Percentiles rank a stretch among this genome's conserved stretches.
Conservation (phyloP, 2,797 vertebrate genomes). For the Gila robusta region DNA sequence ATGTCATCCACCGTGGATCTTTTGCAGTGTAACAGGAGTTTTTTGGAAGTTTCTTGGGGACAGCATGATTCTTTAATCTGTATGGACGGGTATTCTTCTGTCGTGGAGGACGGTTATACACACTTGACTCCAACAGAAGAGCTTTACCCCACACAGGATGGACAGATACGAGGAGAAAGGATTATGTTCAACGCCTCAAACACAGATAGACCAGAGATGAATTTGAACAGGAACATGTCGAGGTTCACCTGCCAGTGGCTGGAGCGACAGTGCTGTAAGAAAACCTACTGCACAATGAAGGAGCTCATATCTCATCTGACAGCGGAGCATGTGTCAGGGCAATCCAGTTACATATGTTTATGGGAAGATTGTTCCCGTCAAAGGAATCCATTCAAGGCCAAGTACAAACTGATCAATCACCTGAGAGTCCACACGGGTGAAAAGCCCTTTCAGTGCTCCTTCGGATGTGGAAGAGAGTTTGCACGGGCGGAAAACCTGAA, state of each 20-base stretch:
- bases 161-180: not conserved
- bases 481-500: conserved; percentile 24
- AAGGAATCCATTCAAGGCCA: conserved; percentile 33
- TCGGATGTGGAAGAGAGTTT: conserved; percentile 12
- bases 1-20: not conserved
- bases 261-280: conserved; percentile 11
- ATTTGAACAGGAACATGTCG: not conserved
- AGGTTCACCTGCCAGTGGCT: conserved; percentile 36
- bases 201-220: not conserved
- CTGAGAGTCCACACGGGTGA: conserved; percentile 34
- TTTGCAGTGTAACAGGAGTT: conserved; percentile 2
- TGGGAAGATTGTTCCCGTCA: conserved; percentile 21
- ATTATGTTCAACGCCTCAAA: not conserved
- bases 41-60: conserved; percentile 6
- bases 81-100: not conserved
- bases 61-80: not conserved
- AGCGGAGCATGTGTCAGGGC: conserved; percentile 7
- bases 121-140: conserved; percentile 1
- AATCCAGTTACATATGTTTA: conserved; percentile 1
- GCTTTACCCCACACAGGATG: not conserved
- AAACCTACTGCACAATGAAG: conserved; percentile 21
- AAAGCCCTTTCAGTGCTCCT: conserved; percentile 23
- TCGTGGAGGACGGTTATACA: not conserved
- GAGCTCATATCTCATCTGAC: conserved; percentile 25
- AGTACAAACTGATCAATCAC: conserved; percentile 43